Evolutionary conservation across 2,797 vertebrate genomes (phyloP), one percentile per base, ranked within the genome.

Genomic region (Trachurus trachurus): DNA sequence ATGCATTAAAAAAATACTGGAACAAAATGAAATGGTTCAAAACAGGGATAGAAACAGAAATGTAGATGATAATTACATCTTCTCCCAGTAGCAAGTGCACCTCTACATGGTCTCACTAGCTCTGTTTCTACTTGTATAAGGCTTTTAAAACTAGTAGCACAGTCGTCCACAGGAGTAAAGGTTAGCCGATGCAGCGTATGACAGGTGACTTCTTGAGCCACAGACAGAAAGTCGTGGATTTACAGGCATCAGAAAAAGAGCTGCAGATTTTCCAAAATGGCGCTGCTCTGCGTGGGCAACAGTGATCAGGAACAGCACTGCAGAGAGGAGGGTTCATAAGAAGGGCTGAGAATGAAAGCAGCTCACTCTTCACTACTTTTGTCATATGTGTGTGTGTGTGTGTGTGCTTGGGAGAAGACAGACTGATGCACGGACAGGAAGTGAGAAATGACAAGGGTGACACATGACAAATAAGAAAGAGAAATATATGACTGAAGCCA

Each of bases 241-340:
- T 26, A 74, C 73, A 83, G 81, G 67, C 66, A 57, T 80, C 67
- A 78, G 65, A 80, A 63, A 78, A 69, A 26, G 77, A 86, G 84
- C 86, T 85, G 79, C 79, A 80, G 87, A 89, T 88, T 89, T 91
- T 26, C 81, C 88, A 92, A 94, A 94, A 93, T 92, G 93, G 93
- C 80, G 80, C 78, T 64, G 86, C 84, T 71, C 63, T 91, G 91
- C 85, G 91, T 93, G 92, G 93, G 92, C 84, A 81, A 87, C 80
- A 54, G 74, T 47, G 81, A 87, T 82, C 77, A 81, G 77, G 65
- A 89, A 80, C 68, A 78, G 84, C 80, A 80, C 78, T 89, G 89
- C 87, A 83, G 90, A 63, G 67, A 76, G 59, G 66, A 89, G 82
- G 83, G 74, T 79, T 79, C 85, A 79, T 76, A 89, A 85, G 86